These are phyloP conservation scores for Berghia stephanieae DNA, from an alignment of 1,140 invertebrate species.

Conservation along the genomic window DNA sequence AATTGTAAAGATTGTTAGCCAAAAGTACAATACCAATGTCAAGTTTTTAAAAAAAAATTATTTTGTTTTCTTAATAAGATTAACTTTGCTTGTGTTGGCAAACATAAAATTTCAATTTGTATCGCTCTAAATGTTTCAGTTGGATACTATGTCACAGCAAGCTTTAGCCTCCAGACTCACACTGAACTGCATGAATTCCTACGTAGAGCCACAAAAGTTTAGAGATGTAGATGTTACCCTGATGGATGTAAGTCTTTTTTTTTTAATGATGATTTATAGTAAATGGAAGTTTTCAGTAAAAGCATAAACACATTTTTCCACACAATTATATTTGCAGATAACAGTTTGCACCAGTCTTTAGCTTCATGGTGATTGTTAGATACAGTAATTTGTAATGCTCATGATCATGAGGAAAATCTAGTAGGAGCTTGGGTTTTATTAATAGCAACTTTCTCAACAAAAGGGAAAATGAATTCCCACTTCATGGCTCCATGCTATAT, in stretches of 20 bases:
- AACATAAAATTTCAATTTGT: background rate
- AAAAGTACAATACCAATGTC: no score
- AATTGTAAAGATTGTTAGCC: no score
- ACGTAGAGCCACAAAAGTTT: constrained; percentile 82
- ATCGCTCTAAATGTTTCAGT: constrained; percentile 68
- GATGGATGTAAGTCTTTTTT: constrained; percentile 74
- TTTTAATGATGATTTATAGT: no score
- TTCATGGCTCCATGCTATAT: no score
- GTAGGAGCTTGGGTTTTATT: background rate
- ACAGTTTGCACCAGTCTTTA: background rate
- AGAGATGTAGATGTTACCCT: constrained; percentile 85
- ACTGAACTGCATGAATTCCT: constrained; percentile 84
- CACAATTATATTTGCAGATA: background rate
- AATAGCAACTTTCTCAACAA: no score
- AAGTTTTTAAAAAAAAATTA: no score
- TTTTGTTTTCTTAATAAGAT: no score
- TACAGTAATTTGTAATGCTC: background rate
- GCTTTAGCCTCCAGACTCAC: constrained; percentile 88
- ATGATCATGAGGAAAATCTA: background rate
- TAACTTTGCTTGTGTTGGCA: background rate
- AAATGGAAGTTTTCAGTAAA: no score
- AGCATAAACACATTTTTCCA: no score
- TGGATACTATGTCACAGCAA: constrained; percentile 83
- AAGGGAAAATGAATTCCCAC: no score
- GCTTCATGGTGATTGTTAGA: background rate